phyloP scores from a whole-genome alignment of 2,797 vertebrate species.

The Cynodonichthys magdalenae region DNA sequence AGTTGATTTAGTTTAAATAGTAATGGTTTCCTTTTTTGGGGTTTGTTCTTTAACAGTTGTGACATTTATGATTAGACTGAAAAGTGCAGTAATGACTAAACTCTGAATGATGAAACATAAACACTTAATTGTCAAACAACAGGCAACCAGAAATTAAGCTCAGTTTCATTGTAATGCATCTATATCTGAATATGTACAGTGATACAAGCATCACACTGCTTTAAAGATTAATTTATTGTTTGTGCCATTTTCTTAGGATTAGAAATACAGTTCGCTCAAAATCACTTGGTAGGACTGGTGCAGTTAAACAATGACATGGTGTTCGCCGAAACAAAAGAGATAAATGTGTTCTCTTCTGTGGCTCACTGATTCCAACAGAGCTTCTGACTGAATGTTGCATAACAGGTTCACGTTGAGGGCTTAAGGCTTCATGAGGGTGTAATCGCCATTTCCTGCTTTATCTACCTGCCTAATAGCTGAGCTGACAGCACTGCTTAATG shows the following conservation, averaged over 20 bases:
- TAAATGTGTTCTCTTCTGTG: constrained; percentile 39
- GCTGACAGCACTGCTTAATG: constrained; percentile 46
- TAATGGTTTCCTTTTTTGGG: too few relatives aligned
- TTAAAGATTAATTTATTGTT: background rate
- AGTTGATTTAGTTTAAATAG: too few relatives aligned
- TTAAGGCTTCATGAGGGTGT: constrained; percentile 72
- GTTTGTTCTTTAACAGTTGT: background rate
- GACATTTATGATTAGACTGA: background rate
- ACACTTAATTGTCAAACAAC: constrained; percentile 1
- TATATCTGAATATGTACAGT: constrained; percentile 7
- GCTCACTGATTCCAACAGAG: constrained; percentile 40
- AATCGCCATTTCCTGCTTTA: constrained; percentile 65
- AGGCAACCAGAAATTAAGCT: background rate
- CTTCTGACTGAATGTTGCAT: constrained; percentile 62
- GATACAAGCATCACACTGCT: background rate
- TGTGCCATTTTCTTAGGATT: constrained; percentile 8
- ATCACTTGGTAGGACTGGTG: constrained; percentile 15
- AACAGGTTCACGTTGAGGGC: constrained; percentile 71
- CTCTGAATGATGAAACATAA: constrained; percentile 1
- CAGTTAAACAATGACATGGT: constrained; percentile 20
- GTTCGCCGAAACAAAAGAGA: constrained; percentile 10
- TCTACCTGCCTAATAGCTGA: constrained; percentile 53
- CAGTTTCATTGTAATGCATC: constrained; percentile 9
- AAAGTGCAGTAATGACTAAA: background rate
- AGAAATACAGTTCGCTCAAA: constrained; percentile 1